Evolutionary conservation across 2,113 vertebrate genomes (phyloP).

Genomic region (Felis chaus): DNA sequence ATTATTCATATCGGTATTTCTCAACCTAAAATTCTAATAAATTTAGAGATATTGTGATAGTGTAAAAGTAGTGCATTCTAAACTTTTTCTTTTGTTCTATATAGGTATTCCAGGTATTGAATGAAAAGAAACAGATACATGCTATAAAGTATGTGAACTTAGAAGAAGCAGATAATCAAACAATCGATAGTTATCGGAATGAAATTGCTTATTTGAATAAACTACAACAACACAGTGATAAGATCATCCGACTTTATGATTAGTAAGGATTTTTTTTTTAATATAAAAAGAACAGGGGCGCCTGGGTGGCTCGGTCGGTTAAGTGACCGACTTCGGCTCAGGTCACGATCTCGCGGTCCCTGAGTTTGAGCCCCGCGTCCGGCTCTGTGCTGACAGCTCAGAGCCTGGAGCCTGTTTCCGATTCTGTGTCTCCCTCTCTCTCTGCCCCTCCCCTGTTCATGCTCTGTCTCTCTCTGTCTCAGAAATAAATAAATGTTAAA

Average conservation of each 20-base stretch:
- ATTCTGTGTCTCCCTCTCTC: too few species aligned
- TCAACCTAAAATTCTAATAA: constrained; percentile 3
- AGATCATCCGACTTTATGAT: constrained; percentile 96
- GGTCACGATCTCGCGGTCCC: too few species aligned
- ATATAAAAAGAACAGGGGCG: not conserved
- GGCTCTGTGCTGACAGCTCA: too few species aligned
- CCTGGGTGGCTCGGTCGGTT: too few species aligned
- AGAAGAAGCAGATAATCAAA: constrained; percentile 94
- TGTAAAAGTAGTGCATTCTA: not conserved
- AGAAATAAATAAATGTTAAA: too few species aligned
- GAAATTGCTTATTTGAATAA: constrained; percentile 97
- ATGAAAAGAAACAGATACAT: constrained; percentile 94
- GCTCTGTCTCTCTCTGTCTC: too few species aligned
- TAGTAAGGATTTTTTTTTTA: constrained; percentile 88
- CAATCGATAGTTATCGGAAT: constrained; percentile 95
- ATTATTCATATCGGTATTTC: not conserved
- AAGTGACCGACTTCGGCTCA: too few species aligned
- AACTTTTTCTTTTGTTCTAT: constrained; percentile 42
- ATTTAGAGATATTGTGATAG: not conserved
- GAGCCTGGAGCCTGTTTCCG: too few species aligned
- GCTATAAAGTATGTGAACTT: constrained; percentile 97
- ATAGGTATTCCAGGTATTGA: constrained; percentile 96
- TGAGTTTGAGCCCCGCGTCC: too few species aligned
- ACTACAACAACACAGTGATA: constrained; percentile 95
- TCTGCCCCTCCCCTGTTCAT: too few species aligned